Base-by-base conservation (phyloP, 2,888 invertebrate genomes). In the Lingula anatina region DNA sequence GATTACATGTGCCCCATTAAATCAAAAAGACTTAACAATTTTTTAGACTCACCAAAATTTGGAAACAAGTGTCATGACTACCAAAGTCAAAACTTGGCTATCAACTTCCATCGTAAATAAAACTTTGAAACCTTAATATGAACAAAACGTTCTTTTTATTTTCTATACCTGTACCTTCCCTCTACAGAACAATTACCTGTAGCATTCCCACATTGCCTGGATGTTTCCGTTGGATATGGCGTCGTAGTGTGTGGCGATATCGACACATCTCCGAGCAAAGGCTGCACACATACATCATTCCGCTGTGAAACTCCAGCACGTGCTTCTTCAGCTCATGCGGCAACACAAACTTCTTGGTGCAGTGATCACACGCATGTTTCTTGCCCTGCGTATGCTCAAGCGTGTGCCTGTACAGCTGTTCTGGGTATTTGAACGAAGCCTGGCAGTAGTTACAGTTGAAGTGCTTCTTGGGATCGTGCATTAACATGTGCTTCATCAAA, bases 371-470 rank as follows among this genome's bases (percentile, higher is more conserved):
- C 23, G 59, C 48, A 31, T 69, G 62, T 40, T 70, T 71, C 23
- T 68, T 64, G 1, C 65, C 67, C 40, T 71, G 57, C 18, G 74
- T 72, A 59, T 79, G 79, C 44, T 73, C 74, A 41, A 76, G 60
- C 47, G 68, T 62, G 59, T 80, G 80, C 15, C 76, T 64, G 46
- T 71, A 68, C 26, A 78, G 58, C 59, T 78, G 78, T 44, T 79
- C 78, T 2, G 74, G 73, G 44, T 76, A 77, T 50, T 72, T 71
- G 65, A 78, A 80, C n/a, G 65, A 61, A 50, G 75, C 74, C 2
- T 56, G 49, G 60, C 80, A 79, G 28, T 65, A 59, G 2, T 60
- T 51, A 50, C 74, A 71, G 21, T 58, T 55, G 42, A 66, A 71
- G 4, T 58, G 57, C 45, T 65, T 64, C 26, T 66, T 65, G 28